A percentile compares a stretch with the other conserved stretches of the same genome.
phyloP scores from a whole-genome alignment of 2,797 vertebrate genomes.

The Platalea minor region DNA sequence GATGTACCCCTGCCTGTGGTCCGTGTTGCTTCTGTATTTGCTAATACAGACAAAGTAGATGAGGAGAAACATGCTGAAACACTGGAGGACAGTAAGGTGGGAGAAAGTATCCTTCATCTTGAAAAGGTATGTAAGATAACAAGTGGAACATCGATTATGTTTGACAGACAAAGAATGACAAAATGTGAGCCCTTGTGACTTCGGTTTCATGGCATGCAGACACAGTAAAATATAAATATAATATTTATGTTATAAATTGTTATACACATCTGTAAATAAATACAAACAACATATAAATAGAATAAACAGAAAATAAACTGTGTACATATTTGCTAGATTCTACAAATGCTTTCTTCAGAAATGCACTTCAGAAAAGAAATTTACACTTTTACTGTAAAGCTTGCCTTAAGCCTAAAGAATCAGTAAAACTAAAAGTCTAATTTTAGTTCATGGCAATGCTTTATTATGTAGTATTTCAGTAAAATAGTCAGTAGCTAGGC shows the following conservation, averaged over 20 bases:
- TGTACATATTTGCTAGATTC: not conserved
- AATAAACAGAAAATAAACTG: not conserved
- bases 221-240: not conserved
- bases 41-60: conserved; percentile 85
- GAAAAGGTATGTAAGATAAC: conserved; percentile 85
- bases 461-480: not conserved
- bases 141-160: not conserved
- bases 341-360: not conserved
- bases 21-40: conserved; percentile 96
- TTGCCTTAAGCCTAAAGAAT: not conserved
- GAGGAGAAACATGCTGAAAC: conserved; percentile 85
- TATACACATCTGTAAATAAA: not conserved
- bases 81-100: conserved; percentile 83
- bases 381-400: not conserved
- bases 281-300: not conserved
- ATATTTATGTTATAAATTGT: not conserved
- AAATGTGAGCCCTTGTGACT: not conserved
- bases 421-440: not conserved
- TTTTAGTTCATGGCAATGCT: not conserved
- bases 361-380: not conserved
- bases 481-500: not conserved
- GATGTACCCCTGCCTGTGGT: conserved; percentile 93
- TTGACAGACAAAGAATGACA: not conserved
- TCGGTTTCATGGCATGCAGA: not conserved
- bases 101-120: conserved; percentile 77